phyloP scores from a whole-genome alignment of 2,113 vertebrate species.

The Scortum barcoo region DNA sequence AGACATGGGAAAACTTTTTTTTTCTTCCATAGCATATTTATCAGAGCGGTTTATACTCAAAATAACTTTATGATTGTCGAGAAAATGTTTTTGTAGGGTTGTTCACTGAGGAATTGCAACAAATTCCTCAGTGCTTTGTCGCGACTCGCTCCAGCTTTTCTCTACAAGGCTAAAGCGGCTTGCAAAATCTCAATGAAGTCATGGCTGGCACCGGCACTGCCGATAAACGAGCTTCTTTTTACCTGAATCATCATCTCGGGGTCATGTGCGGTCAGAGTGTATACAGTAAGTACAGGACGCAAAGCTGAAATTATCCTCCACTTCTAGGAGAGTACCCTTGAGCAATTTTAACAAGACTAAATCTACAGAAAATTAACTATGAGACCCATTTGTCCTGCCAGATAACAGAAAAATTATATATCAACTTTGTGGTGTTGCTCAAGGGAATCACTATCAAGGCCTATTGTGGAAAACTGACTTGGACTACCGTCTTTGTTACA shows the following conservation, averaged over 20 bases:
- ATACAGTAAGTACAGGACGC: background rate
- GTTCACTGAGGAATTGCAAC: conserved; percentile 39
- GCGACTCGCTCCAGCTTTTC: conserved; percentile 60
- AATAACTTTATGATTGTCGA: conserved; percentile 15
- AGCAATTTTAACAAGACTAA: background rate
- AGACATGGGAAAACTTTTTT: conserved; percentile 54
- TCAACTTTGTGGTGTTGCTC: background rate
- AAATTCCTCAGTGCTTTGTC: conserved; percentile 71
- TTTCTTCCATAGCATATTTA: conserved; percentile 32
- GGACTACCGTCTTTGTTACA: background rate
- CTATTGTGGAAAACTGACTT: background rate
- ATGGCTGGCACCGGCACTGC: conserved; percentile 35
- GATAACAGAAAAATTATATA: background rate
- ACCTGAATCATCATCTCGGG: conserved; percentile 56
- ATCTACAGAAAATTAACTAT: background rate
- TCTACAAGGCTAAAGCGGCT: conserved; percentile 29
- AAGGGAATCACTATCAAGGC: background rate
- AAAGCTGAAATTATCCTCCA: background rate
- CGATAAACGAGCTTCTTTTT: conserved; percentile 53
- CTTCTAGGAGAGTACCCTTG: background rate
- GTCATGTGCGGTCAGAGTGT: conserved; percentile 27
- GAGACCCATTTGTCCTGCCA: background rate
- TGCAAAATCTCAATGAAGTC: conserved; percentile 66
- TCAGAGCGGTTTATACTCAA: conserved; percentile 43
- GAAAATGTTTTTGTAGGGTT: conserved; percentile 26